Evolutionary conservation across 2,113 vertebrate species (phyloP), one percentile per base, ranked within the genome.

Genomic region (Nibea albiflora): DNA sequence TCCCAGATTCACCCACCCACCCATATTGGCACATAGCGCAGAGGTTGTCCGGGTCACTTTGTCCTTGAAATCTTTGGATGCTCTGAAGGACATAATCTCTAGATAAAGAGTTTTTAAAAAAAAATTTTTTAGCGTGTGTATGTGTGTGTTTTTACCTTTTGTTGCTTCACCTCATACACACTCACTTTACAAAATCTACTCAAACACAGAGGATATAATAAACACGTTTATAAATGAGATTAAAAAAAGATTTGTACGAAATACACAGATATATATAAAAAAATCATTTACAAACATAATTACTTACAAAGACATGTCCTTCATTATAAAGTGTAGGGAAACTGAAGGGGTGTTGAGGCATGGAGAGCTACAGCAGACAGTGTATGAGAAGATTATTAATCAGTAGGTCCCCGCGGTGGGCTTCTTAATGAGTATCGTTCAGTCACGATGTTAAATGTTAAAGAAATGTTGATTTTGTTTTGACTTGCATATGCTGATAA

Each of bases 11-110:
- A 46, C 3, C 73, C 53, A 64, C 65, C 74, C 72, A 70, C 77
- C 79, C 80, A 84, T 67, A 61, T 66, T 76, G 71, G 53, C 73
- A 80, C 62, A 71, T 58, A 52, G 63, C 81, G 81, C 78, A 83
- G 88, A 80, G 86, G 87, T 85, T 83, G 81, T 53, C 39, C 20
- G 82, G 88, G 90, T 92, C 83, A 86, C 71, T 81, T 85, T 85
- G 92, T 94, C 92, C 93, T 94, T 94, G 91, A 93, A 85, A 78
- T 76, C 80, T 85, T 83, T 82, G 85, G 78, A 86, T 88, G 78
- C 88, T 52, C 80, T 72, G 83, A 94, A 95, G 84, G 86, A 89
- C 89, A 82, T 60, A 62, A 46, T 72, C 80, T 70, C 79, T 44
- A 85, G 91, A 92, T 92, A 92, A 93, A 80, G 35, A 39, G 35